A percentile compares a stretch with the other conserved stretches of the same genome.
Conservation (phyloP, 2,888 invertebrate species). For the Pollenia griseotomentosa region DNA sequence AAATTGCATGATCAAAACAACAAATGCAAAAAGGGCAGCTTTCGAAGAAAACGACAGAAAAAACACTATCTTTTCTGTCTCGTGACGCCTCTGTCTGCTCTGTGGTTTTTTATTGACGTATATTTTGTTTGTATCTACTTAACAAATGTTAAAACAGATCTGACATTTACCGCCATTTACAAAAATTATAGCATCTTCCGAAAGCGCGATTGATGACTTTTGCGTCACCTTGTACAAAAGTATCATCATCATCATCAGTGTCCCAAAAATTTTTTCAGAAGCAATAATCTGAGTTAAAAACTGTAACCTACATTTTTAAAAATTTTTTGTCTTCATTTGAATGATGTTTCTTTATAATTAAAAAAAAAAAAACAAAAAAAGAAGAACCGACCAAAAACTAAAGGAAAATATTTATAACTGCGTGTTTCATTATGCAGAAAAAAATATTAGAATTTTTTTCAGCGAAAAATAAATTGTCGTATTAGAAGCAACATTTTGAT, state of each 20-base stretch:
- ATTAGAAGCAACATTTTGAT: constrained; percentile 23
- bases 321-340: constrained; percentile 33
- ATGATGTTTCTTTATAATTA: constrained; percentile 33
- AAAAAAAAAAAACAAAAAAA: constrained; percentile 36
- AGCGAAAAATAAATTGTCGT: not conserved
- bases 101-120: too few relatives aligned
- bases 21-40: too few relatives aligned
- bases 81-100: too few relatives aligned
- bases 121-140: too few relatives aligned
- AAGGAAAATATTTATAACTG: constrained; percentile 1
- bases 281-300: not conserved
- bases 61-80: too few relatives aligned
- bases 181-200: too few relatives aligned
- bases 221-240: not conserved
- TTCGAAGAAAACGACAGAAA: too few relatives aligned
- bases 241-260: constrained; percentile 7
- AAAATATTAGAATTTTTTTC: not conserved
- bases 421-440: not conserved
- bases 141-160: too few relatives aligned
- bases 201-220: too few relatives aligned
- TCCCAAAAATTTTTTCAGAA: not conserved
- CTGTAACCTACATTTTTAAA: constrained; percentile 17
- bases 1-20: too few relatives aligned
- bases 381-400: not conserved
- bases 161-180: too few relatives aligned